phyloP scores from a whole-genome alignment of 2,113 vertebrate species.

The Urocitellus parryii region DNA sequence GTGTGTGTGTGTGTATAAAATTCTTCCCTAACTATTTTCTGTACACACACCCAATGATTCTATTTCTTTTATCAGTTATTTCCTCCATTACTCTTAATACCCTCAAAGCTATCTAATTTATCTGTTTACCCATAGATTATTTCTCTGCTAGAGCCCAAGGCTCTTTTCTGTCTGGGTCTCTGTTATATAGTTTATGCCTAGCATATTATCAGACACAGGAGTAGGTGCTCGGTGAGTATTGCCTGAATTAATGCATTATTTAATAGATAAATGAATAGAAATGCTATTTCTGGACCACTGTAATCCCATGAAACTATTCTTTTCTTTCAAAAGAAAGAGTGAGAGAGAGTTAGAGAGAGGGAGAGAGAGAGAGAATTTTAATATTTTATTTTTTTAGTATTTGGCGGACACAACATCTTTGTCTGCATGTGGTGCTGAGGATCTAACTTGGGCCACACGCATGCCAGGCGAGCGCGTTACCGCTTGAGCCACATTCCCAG shows the following conservation, averaged over 20 bases:
- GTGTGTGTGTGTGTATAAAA: too few relatives aligned
- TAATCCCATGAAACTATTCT: background rate
- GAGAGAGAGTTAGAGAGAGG: too few relatives aligned
- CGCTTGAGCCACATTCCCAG: too few relatives aligned
- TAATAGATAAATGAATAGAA: background rate
- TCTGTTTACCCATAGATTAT: background rate
- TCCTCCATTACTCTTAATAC: background rate
- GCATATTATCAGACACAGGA: background rate
- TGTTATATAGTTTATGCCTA: background rate
- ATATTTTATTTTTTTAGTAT: too few relatives aligned
- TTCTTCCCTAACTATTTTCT: background rate
- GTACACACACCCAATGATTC: background rate
- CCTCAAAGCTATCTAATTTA: background rate
- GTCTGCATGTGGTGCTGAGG: too few relatives aligned
- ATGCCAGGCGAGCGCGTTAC: too few relatives aligned
- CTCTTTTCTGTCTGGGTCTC: background rate
- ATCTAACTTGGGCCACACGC: too few relatives aligned
- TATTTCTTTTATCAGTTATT: background rate
- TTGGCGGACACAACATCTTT: too few relatives aligned
- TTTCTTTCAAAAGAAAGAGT: too few relatives aligned
- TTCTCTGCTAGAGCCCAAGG: background rate
- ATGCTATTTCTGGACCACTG: background rate
- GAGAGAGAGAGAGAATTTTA: too few relatives aligned
- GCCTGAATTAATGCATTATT: background rate
- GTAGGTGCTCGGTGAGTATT: background rate